These are phyloP conservation scores for Scelioninae gen. 2 DNA, from an alignment of 2,888 invertebrate genomes.

Conservation along the genomic window DNA sequence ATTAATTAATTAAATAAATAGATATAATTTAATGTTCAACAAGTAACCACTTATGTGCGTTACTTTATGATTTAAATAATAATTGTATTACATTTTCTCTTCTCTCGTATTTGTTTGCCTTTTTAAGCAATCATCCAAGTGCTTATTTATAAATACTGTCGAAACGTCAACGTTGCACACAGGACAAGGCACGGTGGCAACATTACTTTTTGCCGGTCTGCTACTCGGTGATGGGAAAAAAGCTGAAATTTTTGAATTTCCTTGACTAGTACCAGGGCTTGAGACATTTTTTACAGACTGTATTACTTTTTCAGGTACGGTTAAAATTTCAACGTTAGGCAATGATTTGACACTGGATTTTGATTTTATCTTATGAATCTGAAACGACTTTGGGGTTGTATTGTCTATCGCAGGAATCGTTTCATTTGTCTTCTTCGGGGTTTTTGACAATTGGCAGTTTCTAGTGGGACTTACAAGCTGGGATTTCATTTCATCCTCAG, in stretches of 20 bases:
- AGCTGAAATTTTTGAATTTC: conserved; percentile 60
- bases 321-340: background rate
- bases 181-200: conserved; percentile 74
- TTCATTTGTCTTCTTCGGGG: conserved; percentile 36
- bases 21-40: too few relatives aligned
- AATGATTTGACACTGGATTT: background rate
- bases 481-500: conserved; percentile 9
- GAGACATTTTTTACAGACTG: conserved; percentile 19
- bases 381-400: background rate
- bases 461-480: conserved; percentile 62
- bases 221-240: conserved; percentile 67
- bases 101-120: conserved; percentile 55
- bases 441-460: conserved; percentile 57
- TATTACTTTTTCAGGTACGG: background rate
- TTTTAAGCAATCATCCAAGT: conserved; percentile 76
- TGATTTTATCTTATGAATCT: too few relatives aligned
- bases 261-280: conserved; percentile 67
- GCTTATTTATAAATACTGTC: conserved; percentile 75
- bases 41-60: too few relatives aligned
- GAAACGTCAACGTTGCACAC: conserved; percentile 75
- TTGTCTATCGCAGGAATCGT: background rate
- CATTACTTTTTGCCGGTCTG: conserved; percentile 47
- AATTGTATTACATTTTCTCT: conserved; percentile 36
- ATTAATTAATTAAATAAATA: too few relatives aligned
- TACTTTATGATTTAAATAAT: too few relatives aligned